Percentiles rank a stretch among this genome's conserved stretches.
These are phyloP conservation scores for Caenorhabditis panamensis DNA, from an alignment of 2,888 invertebrate genomes.

Conservation along the genomic window DNA sequence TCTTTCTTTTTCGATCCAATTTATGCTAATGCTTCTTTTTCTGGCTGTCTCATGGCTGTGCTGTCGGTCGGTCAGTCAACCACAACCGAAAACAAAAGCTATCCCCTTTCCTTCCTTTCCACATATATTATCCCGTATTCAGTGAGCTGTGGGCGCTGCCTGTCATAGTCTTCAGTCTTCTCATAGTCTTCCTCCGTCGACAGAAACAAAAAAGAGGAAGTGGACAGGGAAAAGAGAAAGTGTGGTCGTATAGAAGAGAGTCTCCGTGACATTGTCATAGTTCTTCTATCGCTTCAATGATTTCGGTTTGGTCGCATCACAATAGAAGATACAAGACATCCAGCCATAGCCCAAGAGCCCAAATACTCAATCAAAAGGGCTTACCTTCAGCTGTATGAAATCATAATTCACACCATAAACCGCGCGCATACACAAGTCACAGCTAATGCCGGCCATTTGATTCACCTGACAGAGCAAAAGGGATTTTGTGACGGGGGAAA, in stretches of 20 bases:
- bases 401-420: conserved; percentile 74
- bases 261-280: conserved; percentile 33
- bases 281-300: conserved; percentile 5
- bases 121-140: conserved; percentile 37
- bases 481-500: conserved; percentile 14
- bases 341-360: background rate
- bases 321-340: conserved; percentile 14
- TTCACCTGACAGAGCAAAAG: conserved; percentile 60
- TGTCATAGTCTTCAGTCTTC: conserved; percentile 31
- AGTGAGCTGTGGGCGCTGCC: conserved; percentile 40
- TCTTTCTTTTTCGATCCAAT: conserved; percentile 5
- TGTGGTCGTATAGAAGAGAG: conserved; percentile 7
- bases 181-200: background rate
- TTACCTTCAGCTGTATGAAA: conserved; percentile 70
- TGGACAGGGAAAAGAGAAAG: conserved; percentile 1
- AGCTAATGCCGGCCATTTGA: conserved; percentile 69
- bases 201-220: conserved; percentile 17
- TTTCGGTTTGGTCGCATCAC: conserved; percentile 22
- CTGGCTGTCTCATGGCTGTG: background rate
- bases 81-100: conserved; percentile 41
- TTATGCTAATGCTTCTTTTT: conserved; percentile 16
- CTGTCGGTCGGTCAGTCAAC: conserved; percentile 28
- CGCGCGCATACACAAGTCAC: conserved; percentile 72
- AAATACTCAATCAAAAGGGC: conserved; percentile 51
- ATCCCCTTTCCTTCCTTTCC: conserved; percentile 38